A percentile compares a stretch with the other conserved stretches of the same genome.
phyloP scores from a whole-genome alignment of 2,797 vertebrate species.

The Luscinia megarhynchos region DNA sequence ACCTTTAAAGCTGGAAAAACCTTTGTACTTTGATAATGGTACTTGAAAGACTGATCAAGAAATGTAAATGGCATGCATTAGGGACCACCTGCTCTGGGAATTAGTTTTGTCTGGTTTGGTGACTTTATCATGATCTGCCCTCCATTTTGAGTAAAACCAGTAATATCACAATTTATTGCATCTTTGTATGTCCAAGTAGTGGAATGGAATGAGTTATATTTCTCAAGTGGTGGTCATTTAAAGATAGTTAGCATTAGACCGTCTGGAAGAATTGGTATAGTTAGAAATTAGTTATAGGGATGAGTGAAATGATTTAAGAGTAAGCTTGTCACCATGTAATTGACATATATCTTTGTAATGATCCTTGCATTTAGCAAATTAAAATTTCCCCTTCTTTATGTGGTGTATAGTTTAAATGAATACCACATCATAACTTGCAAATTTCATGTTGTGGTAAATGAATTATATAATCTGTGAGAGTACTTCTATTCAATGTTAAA shows the following conservation, averaged over 20 bases:
- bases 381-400: background rate
- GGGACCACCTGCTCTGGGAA: background rate
- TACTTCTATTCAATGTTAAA: background rate
- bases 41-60: background rate
- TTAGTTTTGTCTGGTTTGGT: background rate
- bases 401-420: background rate
- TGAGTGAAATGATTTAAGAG: background rate
- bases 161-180: background rate
- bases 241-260: background rate
- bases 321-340: background rate
- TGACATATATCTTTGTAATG: background rate
- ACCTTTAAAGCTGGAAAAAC: background rate
- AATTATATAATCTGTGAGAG: background rate
- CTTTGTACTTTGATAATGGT: background rate
- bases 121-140: background rate
- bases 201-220: background rate
- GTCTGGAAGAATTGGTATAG: background rate
- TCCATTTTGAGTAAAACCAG: background rate
- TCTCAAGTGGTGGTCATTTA: background rate
- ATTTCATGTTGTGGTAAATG: background rate
- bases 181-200: background rate
- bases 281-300: background rate
- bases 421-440: constrained; percentile 10
- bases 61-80: background rate
- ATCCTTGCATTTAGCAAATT: background rate